A percentile compares a stretch with the other conserved stretches of the same genome.
Evolutionary conservation across 2,888 invertebrate species (phyloP).

Genomic region (Orchestes rusci): DNA sequence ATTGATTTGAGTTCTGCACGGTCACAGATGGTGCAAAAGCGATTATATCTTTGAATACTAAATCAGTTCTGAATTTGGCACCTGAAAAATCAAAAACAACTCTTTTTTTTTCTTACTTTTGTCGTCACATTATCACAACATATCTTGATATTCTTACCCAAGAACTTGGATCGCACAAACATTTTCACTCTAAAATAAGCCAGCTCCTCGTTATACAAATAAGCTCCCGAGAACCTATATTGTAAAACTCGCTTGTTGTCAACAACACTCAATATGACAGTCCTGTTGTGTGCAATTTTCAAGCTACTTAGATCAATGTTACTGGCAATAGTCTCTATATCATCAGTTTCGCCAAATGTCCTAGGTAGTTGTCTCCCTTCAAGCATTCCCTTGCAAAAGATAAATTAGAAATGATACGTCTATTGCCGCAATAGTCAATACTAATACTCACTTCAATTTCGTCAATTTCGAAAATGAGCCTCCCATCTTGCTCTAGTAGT

Average conservation of each 20-base stretch:
- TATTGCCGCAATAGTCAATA: too few relatives aligned
- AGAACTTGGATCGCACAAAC: conserved; percentile 4
- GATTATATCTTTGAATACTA: conserved; percentile 21
- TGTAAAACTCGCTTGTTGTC: too few relatives aligned
- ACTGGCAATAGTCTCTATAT: too few relatives aligned
- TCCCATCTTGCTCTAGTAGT: conserved; percentile 4
- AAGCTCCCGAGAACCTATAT: conserved; percentile 11
- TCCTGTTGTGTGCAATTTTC: too few relatives aligned
- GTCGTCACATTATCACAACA: background rate
- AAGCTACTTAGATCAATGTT: too few relatives aligned
- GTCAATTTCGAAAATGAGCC: conserved; percentile 6
- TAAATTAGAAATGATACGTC: too few relatives aligned
- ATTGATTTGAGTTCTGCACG: conserved; percentile 4
- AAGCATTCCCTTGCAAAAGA: too few relatives aligned
- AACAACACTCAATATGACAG: conserved; percentile 1
- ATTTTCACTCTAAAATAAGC: conserved; percentile 9
- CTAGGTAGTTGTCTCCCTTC: too few relatives aligned
- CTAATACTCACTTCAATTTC: conserved; percentile 10
- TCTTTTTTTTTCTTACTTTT: too few relatives aligned
- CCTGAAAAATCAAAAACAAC: conserved; percentile 21
- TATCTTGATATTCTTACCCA: too few relatives aligned
- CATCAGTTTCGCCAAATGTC: too few relatives aligned
- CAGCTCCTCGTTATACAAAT: conserved; percentile 11
- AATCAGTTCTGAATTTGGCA: conserved; percentile 18
- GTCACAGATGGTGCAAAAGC: conserved; percentile 24